These are phyloP conservation scores for Austrolebias charrua DNA, from an alignment of 2,797 vertebrate genomes.

Conservation along the genomic window DNA sequence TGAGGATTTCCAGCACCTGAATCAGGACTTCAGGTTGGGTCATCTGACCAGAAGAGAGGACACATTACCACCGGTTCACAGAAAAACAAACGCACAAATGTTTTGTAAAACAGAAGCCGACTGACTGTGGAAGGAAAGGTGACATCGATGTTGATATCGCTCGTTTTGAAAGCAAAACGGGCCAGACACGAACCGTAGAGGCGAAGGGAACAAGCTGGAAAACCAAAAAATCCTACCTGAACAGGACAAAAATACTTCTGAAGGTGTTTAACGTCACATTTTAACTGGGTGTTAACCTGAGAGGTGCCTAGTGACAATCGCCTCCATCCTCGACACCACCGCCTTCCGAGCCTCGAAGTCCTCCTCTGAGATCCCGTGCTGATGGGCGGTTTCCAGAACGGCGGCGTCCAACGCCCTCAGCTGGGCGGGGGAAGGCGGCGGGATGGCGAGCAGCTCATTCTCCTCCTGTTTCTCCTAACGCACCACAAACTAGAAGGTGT, in stretches of 20 bases:
- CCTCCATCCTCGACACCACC: conserved; percentile 89
- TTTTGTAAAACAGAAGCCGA: conserved; percentile 24
- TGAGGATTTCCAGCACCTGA: conserved; percentile 94
- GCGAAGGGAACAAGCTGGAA: conserved; percentile 90
- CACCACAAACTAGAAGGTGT: not conserved
- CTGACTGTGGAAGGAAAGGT: conserved; percentile 89
- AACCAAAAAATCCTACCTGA: not conserved
- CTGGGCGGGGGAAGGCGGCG: conserved; percentile 85
- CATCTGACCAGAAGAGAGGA: conserved; percentile 80
- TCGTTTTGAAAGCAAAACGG: conserved; percentile 94
- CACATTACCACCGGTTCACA: not conserved
- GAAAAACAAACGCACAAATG: not conserved
- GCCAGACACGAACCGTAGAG: conserved; percentile 96
- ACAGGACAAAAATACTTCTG: not conserved
- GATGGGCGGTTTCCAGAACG: conserved; percentile 82
- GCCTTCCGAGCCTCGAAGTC: conserved; percentile 86
- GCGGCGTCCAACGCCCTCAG: conserved; percentile 86
- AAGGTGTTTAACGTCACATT: too few species aligned
- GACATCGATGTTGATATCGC: conserved; percentile 95
- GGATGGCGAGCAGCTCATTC: conserved; percentile 90
- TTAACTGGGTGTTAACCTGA: conserved; percentile 75
- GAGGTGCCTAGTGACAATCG: conserved; percentile 85
- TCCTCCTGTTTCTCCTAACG: conserved; percentile 96
- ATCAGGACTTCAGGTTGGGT: conserved; percentile 96
- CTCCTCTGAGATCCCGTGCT: conserved; percentile 91